Conservation (phyloP, 2,888 invertebrate species). For the Parochlus steinenii region DNA sequence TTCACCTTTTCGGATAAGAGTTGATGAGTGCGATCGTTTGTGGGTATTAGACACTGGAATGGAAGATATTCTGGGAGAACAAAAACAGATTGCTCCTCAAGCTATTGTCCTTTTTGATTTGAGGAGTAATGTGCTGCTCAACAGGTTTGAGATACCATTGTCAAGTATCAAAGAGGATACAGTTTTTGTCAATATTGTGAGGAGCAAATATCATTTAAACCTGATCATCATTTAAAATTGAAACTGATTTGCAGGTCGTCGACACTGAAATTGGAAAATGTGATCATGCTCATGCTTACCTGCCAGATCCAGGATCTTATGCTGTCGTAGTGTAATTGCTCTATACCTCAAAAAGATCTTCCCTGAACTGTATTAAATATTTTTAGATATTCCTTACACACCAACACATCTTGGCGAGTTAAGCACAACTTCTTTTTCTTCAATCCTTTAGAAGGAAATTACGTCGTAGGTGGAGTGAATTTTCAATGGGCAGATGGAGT, state of each 20-base stretch:
- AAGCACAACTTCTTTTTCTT: slow-evolving; percentile 72
- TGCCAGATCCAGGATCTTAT: slow-evolving; percentile 60
- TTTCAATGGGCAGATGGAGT: slow-evolving; percentile 81
- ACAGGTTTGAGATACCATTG: slow-evolving; percentile 49
- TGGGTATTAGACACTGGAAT: slow-evolving; percentile 32
- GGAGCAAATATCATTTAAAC: slow-evolving; percentile 21
- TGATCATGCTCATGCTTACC: slow-evolving; percentile 57
- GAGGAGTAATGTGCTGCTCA: slow-evolving; percentile 49
- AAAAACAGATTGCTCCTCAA: slow-evolving; percentile 1
- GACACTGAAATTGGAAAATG: slow-evolving; percentile 54
- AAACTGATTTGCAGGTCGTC: slow-evolving; percentile 36
- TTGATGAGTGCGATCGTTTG: slow-evolving; percentile 31
- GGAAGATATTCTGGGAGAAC: slow-evolving; percentile 24
- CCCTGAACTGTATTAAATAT: too few relatives aligned
- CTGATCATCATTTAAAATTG: slow-evolving; percentile 6
- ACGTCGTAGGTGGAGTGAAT: slow-evolving; percentile 57
- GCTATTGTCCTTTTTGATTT: slow-evolving; percentile 6
- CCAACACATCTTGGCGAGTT: slow-evolving; percentile 61
- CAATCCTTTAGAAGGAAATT: slow-evolving; percentile 60
- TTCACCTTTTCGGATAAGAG: slow-evolving; percentile 22
- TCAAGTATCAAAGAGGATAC: slow-evolving; percentile 52
- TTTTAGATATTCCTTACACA: slow-evolving; percentile 46
- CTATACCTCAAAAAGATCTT: too few relatives aligned
- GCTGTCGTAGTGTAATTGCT: slow-evolving; percentile 61
- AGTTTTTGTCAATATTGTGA: slow-evolving; percentile 66